Conservation (phyloP, 2,888 invertebrate genomes). For the Osmoderma eremita region DNA sequence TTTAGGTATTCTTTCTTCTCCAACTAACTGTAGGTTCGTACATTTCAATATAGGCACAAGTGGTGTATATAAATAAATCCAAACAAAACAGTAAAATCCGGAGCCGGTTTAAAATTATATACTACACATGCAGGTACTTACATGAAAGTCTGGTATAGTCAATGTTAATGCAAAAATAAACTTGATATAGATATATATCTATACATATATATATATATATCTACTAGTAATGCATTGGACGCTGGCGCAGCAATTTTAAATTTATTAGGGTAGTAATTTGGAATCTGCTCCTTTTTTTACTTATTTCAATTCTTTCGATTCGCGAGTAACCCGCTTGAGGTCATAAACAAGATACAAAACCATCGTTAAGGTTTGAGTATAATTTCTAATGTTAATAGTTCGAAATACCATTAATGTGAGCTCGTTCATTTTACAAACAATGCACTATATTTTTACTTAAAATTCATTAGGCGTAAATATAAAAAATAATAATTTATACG, state of each 20-base stretch:
- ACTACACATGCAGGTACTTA: slow-evolving; percentile 47
- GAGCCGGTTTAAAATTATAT: slow-evolving; percentile 53
- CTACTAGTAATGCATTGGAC: slow-evolving; percentile 36
- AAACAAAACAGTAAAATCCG: slow-evolving; percentile 48
- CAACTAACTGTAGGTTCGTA: slow-evolving; percentile 47
- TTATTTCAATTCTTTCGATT: slow-evolving; percentile 1
- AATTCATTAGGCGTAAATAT: too few species aligned
- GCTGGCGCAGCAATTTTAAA: slow-evolving; percentile 35
- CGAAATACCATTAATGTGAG: too few species aligned
- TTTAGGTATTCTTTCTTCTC: slow-evolving; percentile 30
- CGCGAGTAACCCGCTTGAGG: too few species aligned
- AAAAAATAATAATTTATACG: too few species aligned
- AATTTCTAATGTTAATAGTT: slow-evolving; percentile 26
- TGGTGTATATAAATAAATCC: slow-evolving; percentile 48
- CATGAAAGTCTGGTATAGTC: slow-evolving; percentile 44
- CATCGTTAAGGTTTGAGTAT: slow-evolving; percentile 5
- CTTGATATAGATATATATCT: slow-evolving; percentile 30
- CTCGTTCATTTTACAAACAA: too few species aligned
- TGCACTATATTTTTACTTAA: too few species aligned
- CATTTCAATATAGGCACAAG: slow-evolving; percentile 49
- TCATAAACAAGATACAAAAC: too few species aligned
- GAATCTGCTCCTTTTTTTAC: slow-evolving; percentile 16
- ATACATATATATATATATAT: too few species aligned
- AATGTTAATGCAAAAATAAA: slow-evolving; percentile 41
- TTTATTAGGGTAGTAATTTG: slow-evolving; percentile 41